Evolutionary conservation across 2,797 vertebrate species (phyloP).

Genomic region (Capromys pilorides): DNA sequence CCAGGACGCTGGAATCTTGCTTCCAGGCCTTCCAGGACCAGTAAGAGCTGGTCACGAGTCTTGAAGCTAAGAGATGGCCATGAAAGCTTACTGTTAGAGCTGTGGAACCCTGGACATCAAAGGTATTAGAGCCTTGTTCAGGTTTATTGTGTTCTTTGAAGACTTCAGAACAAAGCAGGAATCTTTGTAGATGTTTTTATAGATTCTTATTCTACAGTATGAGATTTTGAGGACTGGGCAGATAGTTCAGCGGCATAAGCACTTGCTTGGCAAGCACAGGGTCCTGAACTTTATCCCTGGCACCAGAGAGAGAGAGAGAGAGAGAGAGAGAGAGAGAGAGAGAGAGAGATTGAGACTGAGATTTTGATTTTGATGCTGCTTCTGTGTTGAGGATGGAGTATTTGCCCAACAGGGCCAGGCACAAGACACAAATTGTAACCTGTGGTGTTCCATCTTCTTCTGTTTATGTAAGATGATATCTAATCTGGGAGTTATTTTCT

Average conservation of each 20-base stretch:
- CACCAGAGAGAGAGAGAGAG: too few species aligned
- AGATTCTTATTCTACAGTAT: not conserved
- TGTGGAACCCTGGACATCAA: not conserved
- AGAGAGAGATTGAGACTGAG: not conserved
- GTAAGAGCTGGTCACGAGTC: not conserved
- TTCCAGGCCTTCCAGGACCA: not conserved
- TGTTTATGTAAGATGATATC: not conserved
- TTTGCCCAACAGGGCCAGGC: not conserved
- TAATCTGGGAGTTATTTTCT: slow-evolving; percentile 9
- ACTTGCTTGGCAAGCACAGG: too few species aligned
- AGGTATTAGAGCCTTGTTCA: not conserved
- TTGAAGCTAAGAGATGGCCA: not conserved
- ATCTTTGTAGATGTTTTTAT: not conserved
- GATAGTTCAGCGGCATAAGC: too few species aligned
- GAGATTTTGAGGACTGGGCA: not conserved
- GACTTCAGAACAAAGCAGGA: not conserved
- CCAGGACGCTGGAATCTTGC: not conserved
- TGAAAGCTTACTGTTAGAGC: not conserved
- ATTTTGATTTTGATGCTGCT: not conserved
- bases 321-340: too few species aligned
- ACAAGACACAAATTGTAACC: not conserved
- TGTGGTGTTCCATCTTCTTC: not conserved
- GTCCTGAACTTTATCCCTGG: too few species aligned
- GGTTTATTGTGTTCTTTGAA: not conserved
- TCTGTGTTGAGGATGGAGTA: not conserved